phyloP scores from a whole-genome alignment of 1,140 invertebrate species.

The Dendrolimus kikuchii region DNA sequence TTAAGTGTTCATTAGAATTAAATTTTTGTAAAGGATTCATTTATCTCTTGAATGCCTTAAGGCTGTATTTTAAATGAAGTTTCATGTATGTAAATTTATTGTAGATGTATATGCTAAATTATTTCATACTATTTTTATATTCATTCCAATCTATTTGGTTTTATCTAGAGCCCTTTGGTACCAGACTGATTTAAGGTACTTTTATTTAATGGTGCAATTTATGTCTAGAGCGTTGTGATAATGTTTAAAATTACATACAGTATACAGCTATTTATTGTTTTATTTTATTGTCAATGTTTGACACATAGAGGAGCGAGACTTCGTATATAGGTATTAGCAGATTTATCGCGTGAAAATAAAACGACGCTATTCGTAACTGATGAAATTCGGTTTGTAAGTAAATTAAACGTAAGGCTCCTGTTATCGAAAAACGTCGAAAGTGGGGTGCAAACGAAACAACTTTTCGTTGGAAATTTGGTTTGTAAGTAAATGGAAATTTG shows the following conservation, averaged over 20 bases:
- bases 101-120: slow-evolving; percentile 66
- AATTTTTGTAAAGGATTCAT: slow-evolving; percentile 58
- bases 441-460: no score
- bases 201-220: slow-evolving; percentile 72
- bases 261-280: slow-evolving; percentile 44
- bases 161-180: slow-evolving; percentile 64
- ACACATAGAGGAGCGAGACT: no score
- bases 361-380: no score
- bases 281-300: slow-evolving; percentile 4
- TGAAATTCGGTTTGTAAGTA: no score
- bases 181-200: slow-evolving; percentile 71
- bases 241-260: slow-evolving; percentile 68
- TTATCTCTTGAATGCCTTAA: slow-evolving; percentile 54
- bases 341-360: no score
- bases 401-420: no score
- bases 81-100: slow-evolving; percentile 49
- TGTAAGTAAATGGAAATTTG: no score
- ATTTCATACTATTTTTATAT: slow-evolving; percentile 71
- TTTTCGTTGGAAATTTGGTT: no score
- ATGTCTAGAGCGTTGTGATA: slow-evolving; percentile 72
- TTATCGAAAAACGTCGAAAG: no score
- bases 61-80: slow-evolving; percentile 54
- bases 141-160: slow-evolving; percentile 62
- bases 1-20: slow-evolving; percentile 69
- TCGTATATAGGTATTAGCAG: no score